Base-by-base conservation (phyloP, 2,888 invertebrate genomes). In the Mayetiola destructor region DNA sequence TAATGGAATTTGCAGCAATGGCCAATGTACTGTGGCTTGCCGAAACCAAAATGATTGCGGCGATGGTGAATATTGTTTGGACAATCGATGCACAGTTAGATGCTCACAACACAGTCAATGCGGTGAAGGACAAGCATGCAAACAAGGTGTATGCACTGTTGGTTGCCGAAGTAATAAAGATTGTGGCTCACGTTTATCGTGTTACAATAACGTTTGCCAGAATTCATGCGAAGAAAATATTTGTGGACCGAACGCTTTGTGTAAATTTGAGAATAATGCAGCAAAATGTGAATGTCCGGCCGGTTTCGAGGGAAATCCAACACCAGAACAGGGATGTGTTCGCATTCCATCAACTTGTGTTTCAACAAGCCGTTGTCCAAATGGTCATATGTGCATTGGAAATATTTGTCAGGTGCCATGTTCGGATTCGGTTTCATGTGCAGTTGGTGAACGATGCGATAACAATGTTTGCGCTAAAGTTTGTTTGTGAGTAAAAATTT, bases 271-370 rank as follows among this genome's bases (percentile, higher is more conserved):
- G 30, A 79, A 86, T 66, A 90, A 91, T 66, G 77, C 78, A 52
- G 84, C 84, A 1, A 77, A 79, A 56, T 93, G 93, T 67, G 79
- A 80, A 60, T 91, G 93, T 65, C 90, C 90, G 0, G 75, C 80
- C 56, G 89, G 89, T 32, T 93, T 93, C 67, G 84, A 86, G 69
- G 89, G 88, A 1, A 88, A 87, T 66, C 90, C 91, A 16, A 85
- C 84, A 16, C 84, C 92, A 1, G 84, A 91, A 67, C 88, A 91
- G 71, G 91, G 91, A 5, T 93, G 93, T 67, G 84, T 91, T 6
- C 76, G 93, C 62, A 82, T 86, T 57, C 84, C 89, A n/a, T 76
- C 78, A 39, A 67, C 77, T 18, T 93, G 92, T 64, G 72, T 74
- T 36, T 76, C 77, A 59, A 77, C 80, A 36, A 77, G 78, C 55